Base-by-base conservation (phyloP, 2,797 vertebrate genomes). In the Clarias fuscus region DNA sequence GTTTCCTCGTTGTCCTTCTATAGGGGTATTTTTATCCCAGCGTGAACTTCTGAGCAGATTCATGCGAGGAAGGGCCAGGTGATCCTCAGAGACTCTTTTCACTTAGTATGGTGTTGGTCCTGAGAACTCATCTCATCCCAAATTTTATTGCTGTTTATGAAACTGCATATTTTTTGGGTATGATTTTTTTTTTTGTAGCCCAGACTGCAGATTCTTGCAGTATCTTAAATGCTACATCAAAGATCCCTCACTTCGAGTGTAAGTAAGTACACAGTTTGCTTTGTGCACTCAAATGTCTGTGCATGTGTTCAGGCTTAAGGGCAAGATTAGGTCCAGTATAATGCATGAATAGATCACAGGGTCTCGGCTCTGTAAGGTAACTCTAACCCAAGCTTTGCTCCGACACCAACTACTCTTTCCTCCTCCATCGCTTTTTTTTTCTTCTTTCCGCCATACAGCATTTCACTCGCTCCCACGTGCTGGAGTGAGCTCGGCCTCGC, bases 21-120 rank as follows among this genome's bases (percentile, higher is more conserved):
- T 82, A 88, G 84, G 75, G 85, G 71, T 87, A 87, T 89, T 86
- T 85, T 83, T 87, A 86, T 75, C 71, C 84, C 48, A 67, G 48
- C 75, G 82, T 53, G 83, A 82, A 72, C 40, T 53, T 22, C 64
- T 75, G 82, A 83, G 68, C 73, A 56, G 82, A 88, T 89, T 88
- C 70, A 85, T 72, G 73, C 20, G 5, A 86, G 84, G 85, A 82
- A 82, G 15, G 72, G 77, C 82, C 82, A 86, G 87, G 87, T 88
- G 72, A 62, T 86, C 86, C 71, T 84, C 79, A 59, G n/a, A 65
- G 58, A 40, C 67, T 40, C 84, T 59, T 37, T 82, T 48, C 8
- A 48, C 86, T 62, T 40, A 24, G 82, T 24, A 61, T 22, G n/a
- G 18, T 18, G 71, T 84, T 86, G 77, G 58, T 22, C n/a, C 30